phyloP scores from a whole-genome alignment of 2,797 vertebrate genomes.

The Onychomys leucogaster region DNA sequence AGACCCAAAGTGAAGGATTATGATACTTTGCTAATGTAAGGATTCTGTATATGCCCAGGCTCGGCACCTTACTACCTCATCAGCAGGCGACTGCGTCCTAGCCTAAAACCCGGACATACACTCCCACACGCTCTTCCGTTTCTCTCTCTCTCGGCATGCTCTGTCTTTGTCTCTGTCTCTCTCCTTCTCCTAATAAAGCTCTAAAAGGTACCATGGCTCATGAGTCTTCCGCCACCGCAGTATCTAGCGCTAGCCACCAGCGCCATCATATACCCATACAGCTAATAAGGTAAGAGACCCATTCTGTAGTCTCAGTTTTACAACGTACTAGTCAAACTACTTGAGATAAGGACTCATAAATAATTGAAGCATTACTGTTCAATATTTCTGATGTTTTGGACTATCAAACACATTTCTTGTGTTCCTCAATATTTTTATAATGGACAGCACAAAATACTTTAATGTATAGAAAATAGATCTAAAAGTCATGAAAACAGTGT shows the following conservation, averaged over 20 bases:
- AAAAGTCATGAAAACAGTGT: not conserved
- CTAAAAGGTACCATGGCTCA: too few species aligned
- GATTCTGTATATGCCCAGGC: too few species aligned
- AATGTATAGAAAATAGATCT: slow-evolving; percentile 32
- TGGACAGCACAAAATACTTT: slow-evolving; percentile 2
- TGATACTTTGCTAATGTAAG: not conserved
- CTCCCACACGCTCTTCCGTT: too few species aligned
- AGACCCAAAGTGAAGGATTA: not conserved
- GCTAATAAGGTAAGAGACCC: not conserved
- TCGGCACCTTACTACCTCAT: too few species aligned
- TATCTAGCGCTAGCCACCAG: too few species aligned
- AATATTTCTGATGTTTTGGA: slow-evolving; percentile 21
- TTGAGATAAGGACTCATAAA: slow-evolving; percentile 6
- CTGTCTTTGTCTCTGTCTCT: too few species aligned
- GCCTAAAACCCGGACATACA: too few species aligned
- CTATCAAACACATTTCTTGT: slow-evolving; percentile 10
- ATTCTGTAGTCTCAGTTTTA: slow-evolving; percentile 11
- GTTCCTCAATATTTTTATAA: slow-evolving; percentile 1
- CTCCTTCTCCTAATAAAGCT: too few species aligned
- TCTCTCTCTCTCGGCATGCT: too few species aligned
- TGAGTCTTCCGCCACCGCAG: too few species aligned
- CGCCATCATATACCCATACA: too few species aligned
- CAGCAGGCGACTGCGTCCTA: too few species aligned
- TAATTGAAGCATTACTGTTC: slow-evolving; percentile 38
- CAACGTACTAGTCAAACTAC: not conserved